These are phyloP conservation scores for Pedionomus torquatus DNA, from an alignment of 2,113 vertebrate species.

Conservation along the genomic window DNA sequence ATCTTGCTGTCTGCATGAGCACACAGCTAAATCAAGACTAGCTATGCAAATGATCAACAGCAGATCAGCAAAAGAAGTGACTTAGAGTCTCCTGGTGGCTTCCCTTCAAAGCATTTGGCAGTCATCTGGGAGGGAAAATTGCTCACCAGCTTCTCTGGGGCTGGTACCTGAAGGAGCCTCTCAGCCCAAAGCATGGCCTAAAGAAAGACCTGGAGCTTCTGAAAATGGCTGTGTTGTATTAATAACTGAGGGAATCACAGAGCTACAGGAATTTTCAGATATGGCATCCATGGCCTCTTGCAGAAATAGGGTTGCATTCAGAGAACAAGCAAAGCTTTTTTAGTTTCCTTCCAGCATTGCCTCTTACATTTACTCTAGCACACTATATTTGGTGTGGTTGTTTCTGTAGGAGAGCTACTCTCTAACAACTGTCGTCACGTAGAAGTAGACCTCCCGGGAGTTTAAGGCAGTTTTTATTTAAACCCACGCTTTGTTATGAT, in stretches of 20 bases:
- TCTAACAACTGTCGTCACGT: not conserved
- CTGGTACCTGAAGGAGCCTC: accelerated
- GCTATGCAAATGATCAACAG: not conserved
- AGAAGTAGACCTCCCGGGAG: not conserved
- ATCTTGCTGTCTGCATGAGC: not conserved
- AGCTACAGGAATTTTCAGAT: not conserved
- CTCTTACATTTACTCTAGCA: constrained; percentile 25
- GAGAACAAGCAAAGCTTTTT: not conserved
- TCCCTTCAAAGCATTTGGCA: not conserved
- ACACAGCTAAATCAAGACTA: not conserved
- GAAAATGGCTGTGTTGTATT: not conserved
- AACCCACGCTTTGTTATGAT: constrained; percentile 10
- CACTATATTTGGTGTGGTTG: not conserved
- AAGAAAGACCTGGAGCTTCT: not conserved
- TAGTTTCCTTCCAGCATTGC: not conserved
- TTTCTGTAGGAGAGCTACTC: constrained; percentile 29
- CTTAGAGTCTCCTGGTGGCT: not conserved
- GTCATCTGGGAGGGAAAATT: not conserved
- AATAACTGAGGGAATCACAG: not conserved
- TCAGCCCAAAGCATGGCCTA: not conserved
- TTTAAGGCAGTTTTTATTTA: constrained; percentile 28
- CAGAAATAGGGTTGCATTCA: not conserved
- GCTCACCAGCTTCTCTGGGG: not conserved
- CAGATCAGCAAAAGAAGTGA: not conserved
- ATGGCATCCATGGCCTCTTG: not conserved